Evolutionary conservation across 2,888 invertebrate species (phyloP), one percentile per base, ranked within the genome.

Genomic region (Dichetophora obliterata): DNA sequence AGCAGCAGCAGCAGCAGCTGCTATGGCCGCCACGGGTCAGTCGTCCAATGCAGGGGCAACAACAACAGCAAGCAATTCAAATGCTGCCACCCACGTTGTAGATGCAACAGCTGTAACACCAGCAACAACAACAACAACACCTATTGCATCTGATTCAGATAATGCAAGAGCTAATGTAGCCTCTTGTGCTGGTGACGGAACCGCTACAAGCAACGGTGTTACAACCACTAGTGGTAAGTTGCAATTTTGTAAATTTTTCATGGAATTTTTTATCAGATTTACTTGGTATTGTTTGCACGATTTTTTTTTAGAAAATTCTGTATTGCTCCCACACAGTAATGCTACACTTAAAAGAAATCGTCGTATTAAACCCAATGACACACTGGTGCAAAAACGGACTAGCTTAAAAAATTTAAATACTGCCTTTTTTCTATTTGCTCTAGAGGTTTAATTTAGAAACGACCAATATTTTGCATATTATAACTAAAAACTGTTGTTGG

Each of bases 21-120:
- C n/a, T 14, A 66, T 16, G 16, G 52, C 52, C 19, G 70, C 57
- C 16, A 69, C 48, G 14, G 37, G 37, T 31, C 52, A 27, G 19
- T n/a, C n/a, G n/a, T 27, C 34, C 11, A 11, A 48, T 19, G 68
- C 75, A 27, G 37, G 77, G 24, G 73, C 74, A 63, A 34, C 75
- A n/a, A n/a, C n/a, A 16, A 50, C 27, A n/a, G 69, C 37, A 37
- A 72, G 19, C 24, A 34, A 34, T 37, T 27, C 34, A 16, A 34
- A 22, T 63, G 52, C 24, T 8, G 11, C 80, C 0, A 16, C 80
- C 19, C 16, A 52, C 50, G 24, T 70, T 16, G 80, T 82, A 76
- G 79, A 80, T 65, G 79, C 78, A 34, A 8, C n/a, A n/a, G n/a
- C n/a, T n/a, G n/a, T n/a, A n/a, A n/a, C n/a, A n/a, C n/a, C n/a